Evolutionary conservation across 2,888 invertebrate genomes (phyloP).

Genomic region (Sceliomorpha sp.): DNA sequence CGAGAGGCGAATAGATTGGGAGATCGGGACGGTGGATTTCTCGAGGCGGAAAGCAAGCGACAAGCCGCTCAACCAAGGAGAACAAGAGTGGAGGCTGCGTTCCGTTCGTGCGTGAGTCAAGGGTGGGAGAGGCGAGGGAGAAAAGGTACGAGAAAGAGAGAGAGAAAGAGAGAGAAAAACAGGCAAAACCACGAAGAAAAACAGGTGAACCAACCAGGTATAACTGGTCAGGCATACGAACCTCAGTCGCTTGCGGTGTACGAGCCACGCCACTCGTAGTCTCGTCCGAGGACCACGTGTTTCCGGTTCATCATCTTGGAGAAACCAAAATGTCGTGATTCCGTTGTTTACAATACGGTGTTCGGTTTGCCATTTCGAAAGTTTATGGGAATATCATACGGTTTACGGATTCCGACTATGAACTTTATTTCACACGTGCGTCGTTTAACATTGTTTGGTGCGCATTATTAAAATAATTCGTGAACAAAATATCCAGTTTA

Average conservation of each 20-base stretch:
- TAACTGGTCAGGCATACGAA: slow-evolving; percentile 49
- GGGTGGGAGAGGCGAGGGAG: slow-evolving; percentile 28
- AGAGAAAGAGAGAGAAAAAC: slow-evolving; percentile 32
- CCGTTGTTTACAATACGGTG: neutral
- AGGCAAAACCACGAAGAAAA: slow-evolving; percentile 52
- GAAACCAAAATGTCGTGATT: no score
- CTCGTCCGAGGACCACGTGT: slow-evolving; percentile 29
- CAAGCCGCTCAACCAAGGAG: slow-evolving; percentile 54
- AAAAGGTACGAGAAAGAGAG: slow-evolving; percentile 24
- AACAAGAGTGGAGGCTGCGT: slow-evolving; percentile 57
- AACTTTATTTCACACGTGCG: no score
- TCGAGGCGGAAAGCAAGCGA: slow-evolving; percentile 23
- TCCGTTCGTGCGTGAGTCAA: slow-evolving; percentile 39
- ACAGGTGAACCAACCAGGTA: slow-evolving; percentile 54
- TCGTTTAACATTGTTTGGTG: no score
- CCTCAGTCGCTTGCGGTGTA: slow-evolving; percentile 40
- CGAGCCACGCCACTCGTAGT: slow-evolving; percentile 33
- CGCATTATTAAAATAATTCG: no score
- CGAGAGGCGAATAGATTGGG: slow-evolving; percentile 1
- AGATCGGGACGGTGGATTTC: slow-evolving; percentile 3
- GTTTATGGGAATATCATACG: no score
- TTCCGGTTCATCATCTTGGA: no score
- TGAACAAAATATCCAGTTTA: no score
- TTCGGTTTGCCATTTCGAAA: neutral
- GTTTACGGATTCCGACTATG: no score